Evolutionary conservation across 1,140 invertebrate genomes (phyloP), one percentile per base, ranked within the genome.

Genomic region (Diachasmimorpha longicaudata): DNA sequence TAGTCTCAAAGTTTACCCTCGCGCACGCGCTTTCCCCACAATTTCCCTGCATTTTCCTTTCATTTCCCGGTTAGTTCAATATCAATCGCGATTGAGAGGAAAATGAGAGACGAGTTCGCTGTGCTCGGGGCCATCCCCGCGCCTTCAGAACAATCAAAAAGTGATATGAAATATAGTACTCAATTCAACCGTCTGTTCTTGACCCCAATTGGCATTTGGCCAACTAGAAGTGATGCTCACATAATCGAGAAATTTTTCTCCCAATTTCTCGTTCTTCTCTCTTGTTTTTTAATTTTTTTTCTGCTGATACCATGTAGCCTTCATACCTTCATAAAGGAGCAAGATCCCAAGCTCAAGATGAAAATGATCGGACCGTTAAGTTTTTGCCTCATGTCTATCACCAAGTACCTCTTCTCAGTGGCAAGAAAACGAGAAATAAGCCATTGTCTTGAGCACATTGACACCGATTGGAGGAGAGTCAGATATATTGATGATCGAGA

Each of bases 331-430:
- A 42, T 83, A 9, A 75, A 79, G 67, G 76, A 82, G 23, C 70
- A 77, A 66, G 78, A 78, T 77, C 75, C 79, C 4, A 44, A 71
- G 4, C 19, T 81, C 0, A 79, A 78, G 39, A 76, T 83, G 39
- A 80, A 80, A 78, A 80, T 82, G 78, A 80, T 83, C 72, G 79
- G 72, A 11, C 81, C 81, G 0, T 70, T 80, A 14, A 82, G 81
- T 76, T 83, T 80, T 66, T 73, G 79, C n/a, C 72, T 78, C 10
- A 83, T 82, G 80, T 44, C 76, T 23, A 78, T 83, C 14, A 68
- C 3, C 10, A 81, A 82, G 70, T 83, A 80, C 72, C 63, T 23
- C 14, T 75, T 79, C 48, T 52, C 77, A 8, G 74, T 77, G 0
- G 39, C 19, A 19, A 70, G 72, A 42, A 72, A 58, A 55, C n/a